phyloP scores from a whole-genome alignment of 2,797 vertebrate genomes.

The Arnoldichthys spilopterus region DNA sequence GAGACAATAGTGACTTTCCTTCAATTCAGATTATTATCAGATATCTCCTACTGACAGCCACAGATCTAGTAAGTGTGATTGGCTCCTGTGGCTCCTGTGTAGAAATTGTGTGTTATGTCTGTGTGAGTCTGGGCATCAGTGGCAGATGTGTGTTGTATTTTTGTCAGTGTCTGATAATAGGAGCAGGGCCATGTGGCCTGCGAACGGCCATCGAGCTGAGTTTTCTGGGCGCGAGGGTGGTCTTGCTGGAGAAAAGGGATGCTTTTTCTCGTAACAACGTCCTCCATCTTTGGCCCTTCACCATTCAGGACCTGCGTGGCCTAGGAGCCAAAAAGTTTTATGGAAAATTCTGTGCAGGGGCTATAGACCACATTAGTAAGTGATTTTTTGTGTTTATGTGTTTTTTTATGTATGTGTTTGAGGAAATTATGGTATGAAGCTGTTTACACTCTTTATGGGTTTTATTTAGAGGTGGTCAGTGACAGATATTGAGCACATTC shows the following conservation, averaged over 20 bases:
- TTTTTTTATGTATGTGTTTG: neutral
- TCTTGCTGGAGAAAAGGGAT: conserved; percentile 95
- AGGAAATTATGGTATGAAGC: neutral
- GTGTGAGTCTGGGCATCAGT: neutral
- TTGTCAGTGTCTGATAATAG: conserved; percentile 91
- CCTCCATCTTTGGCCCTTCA: conserved; percentile 95
- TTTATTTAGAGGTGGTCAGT: too few species aligned
- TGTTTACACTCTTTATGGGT: too few species aligned
- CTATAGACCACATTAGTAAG: conserved; percentile 98
- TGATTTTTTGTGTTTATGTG: conserved; percentile 7
- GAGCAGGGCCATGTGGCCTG: conserved; percentile 94
- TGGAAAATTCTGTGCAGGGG: conserved; percentile 92
- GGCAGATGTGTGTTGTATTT: conserved; percentile 12
- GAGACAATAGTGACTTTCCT: too few species aligned
- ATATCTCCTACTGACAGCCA: too few species aligned
- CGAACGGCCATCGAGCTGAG: conserved; percentile 92
- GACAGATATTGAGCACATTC: too few species aligned
- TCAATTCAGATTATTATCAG: too few species aligned
- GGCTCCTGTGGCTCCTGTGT: too few species aligned
- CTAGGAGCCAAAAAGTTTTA: conserved; percentile 96
- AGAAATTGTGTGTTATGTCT: neutral
- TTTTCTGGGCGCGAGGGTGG: conserved; percentile 91
- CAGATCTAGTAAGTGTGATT: too few species aligned
- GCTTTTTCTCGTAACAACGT: conserved; percentile 96
- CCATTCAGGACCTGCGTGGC: conserved; percentile 93